phyloP scores from a whole-genome alignment of 2,888 invertebrate genomes.

The Rhagium mordax region DNA sequence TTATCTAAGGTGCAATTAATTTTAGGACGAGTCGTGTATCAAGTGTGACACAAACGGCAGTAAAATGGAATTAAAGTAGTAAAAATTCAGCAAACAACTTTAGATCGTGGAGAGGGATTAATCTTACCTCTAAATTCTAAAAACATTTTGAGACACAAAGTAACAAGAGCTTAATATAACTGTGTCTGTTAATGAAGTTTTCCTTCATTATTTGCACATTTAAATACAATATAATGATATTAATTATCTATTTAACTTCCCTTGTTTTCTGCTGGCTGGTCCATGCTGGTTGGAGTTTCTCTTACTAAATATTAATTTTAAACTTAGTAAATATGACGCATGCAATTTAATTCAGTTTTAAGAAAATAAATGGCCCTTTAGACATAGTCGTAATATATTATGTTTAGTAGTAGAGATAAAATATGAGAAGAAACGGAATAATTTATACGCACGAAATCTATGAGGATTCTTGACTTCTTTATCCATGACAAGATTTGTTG shows the following conservation, averaged over 20 bases:
- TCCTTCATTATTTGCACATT: not conserved
- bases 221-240: not conserved
- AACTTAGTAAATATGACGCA: not conserved
- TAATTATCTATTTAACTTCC: not conserved
- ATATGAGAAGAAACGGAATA: not conserved
- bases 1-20: conserved; percentile 17
- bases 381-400: not conserved
- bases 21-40: conserved; percentile 3
- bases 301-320: not conserved
- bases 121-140: not conserved
- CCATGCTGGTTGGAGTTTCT: not conserved
- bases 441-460: not conserved
- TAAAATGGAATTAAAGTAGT: conserved; percentile 9
- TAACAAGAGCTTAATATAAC: not conserved
- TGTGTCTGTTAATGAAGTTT: not conserved
- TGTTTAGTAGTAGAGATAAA: not conserved
- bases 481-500: too few species aligned
- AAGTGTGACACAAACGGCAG: conserved; percentile 14
- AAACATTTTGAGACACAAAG: not conserved
- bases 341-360: not conserved
- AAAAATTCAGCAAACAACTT: conserved; percentile 15
- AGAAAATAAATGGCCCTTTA: not conserved
- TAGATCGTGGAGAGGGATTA: not conserved
- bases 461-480: not conserved
- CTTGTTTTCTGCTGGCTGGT: not conserved